Evolutionary conservation across 2,113 vertebrate genomes (phyloP).

Genomic region (Lepisosteus oculatus): DNA sequence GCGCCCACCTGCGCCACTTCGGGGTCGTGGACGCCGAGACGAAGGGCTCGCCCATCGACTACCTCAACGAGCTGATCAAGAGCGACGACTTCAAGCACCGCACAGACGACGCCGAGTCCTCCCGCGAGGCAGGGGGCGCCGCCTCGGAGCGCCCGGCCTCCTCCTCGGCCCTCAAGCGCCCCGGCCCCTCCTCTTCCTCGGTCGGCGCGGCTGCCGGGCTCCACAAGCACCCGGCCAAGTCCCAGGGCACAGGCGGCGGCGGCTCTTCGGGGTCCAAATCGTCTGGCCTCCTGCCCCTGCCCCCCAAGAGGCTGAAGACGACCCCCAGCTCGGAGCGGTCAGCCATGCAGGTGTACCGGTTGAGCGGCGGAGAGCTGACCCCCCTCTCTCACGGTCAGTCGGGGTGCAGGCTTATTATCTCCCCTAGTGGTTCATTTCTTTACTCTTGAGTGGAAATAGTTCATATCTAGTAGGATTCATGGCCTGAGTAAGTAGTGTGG

Average conservation of each 20-base stretch:
- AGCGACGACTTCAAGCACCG: constrained; percentile 80
- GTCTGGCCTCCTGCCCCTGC: constrained; percentile 65
- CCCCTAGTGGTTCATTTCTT: no score
- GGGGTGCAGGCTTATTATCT: no score
- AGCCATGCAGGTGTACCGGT: constrained; percentile 69
- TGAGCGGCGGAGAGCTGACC: constrained; percentile 65
- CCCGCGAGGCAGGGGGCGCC: constrained; percentile 31
- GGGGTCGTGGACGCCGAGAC: constrained; percentile 87
- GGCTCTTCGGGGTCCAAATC: constrained; percentile 54
- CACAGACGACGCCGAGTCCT: constrained; percentile 36
- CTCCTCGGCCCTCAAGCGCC: constrained; percentile 45
- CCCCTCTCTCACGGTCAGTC: constrained; percentile 62
- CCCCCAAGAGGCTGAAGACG: constrained; percentile 70
- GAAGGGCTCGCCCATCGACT: constrained; percentile 86
- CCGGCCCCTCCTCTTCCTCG: constrained; percentile 23
- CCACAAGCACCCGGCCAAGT: constrained; percentile 54
- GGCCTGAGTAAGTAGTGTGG: no score
- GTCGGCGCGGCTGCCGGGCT: constrained; percentile 42
- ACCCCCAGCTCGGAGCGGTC: constrained; percentile 49
- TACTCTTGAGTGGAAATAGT: no score
- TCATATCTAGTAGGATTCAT: no score
- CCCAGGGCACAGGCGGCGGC: constrained; percentile 15
- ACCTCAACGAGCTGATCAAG: constrained; percentile 83
- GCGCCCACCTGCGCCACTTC: constrained; percentile 88
- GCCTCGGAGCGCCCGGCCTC: constrained; percentile 46